Evolutionary conservation across 1,140 invertebrate species (phyloP), one percentile per base, ranked within the genome.

Genomic region (Drosophila tristis): DNA sequence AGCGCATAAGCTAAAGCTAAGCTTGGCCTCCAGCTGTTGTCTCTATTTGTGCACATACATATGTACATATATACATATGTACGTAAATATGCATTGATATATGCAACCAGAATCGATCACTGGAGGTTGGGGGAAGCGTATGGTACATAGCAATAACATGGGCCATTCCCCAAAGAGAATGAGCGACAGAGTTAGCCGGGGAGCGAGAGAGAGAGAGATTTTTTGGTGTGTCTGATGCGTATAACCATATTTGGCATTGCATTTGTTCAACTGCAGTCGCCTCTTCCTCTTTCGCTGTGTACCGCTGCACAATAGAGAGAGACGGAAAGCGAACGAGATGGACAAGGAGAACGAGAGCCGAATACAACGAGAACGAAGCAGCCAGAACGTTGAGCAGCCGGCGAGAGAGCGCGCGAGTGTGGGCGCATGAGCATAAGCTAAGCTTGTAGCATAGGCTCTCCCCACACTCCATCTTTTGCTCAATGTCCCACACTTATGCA

Each of bases 171-270:
- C 9, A 16, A 26, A 39, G 58, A 35, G 26, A 58, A 39, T 31
- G 29, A 23, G 39, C 13, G 15, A 45, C 6, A 15, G n/a, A 31
- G 26, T 11, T 15, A 56, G 20, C 29, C 16, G 31, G 39, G 62
- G 63, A 64, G 35, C 56, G 15, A 48, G 26, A 63, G 43, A 58
- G 26, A 63, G 43, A 55, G 49, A 13, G 20, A n/a, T 15, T 39
- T 55, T 63, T 58, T 44, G 60, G 35, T 31, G 39, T 74, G 61
- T 53, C 60, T 64, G 75, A 73, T 87, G 78, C 74, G 65, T 75
- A 86, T 86, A 86, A 86, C 82, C 82, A 86, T 86, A 86, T 86
- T 86, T 86, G 82, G 82, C 74, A 77, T 89, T 86, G 82, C 82
- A 86, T 76, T 86, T 68, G 66, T 53, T 77, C 54, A 75, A 74